Evolutionary conservation across 2,888 invertebrate genomes (phyloP).

Genomic region (Pelosia muscerda): DNA sequence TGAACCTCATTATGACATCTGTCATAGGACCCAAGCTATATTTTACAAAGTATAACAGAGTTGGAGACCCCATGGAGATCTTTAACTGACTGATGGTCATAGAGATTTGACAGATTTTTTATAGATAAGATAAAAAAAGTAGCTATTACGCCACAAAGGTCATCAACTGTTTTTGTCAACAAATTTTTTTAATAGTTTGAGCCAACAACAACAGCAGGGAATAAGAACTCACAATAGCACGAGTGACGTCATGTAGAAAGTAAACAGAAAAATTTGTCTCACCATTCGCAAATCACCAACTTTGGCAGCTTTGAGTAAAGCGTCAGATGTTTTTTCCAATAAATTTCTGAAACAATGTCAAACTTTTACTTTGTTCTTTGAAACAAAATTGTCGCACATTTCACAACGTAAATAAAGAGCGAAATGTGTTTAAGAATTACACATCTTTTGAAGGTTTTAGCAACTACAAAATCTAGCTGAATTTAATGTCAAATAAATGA

Average conservation of each 20-base stretch:
- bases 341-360: constrained; percentile 89
- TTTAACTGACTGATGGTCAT: too few species aligned
- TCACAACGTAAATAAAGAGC: constrained; percentile 6
- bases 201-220: not conserved
- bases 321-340: constrained; percentile 93
- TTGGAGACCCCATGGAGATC: too few species aligned
- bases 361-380: constrained; percentile 43
- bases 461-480: not conserved
- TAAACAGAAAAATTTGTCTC: constrained; percentile 60
- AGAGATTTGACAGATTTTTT: too few species aligned
- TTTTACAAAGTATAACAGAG: too few species aligned
- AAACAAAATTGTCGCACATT: constrained; percentile 20
- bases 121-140: too few species aligned
- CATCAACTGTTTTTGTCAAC: too few species aligned
- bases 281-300: constrained; percentile 93
- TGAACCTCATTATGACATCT: too few species aligned
- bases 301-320: constrained; percentile 94
- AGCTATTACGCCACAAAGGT: too few species aligned
- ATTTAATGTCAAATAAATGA: not conserved
- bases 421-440: not conserved
- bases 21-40: too few species aligned
- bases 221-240: not conserved
- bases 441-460: not conserved
- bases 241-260: constrained; percentile 19
- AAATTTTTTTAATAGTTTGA: too few species aligned